Percentiles rank a stretch among this genome's conserved stretches.
Conservation (phyloP, 2,888 invertebrate species). For the Fragum fragum region DNA sequence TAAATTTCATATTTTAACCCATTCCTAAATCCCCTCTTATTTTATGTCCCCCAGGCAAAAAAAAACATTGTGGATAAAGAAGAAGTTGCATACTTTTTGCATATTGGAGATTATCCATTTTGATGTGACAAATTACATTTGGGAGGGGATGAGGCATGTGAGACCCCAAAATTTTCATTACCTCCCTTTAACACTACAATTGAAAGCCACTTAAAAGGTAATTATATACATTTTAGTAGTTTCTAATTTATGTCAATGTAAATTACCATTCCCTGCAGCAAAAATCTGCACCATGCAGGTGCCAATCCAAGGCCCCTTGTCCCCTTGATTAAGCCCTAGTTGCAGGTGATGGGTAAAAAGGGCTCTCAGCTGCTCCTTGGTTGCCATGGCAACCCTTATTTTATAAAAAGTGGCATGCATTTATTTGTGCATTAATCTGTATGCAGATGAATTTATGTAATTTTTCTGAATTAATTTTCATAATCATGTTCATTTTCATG, state of each 20-base stretch:
- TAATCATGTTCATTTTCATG: background rate
- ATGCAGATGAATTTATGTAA: background rate
- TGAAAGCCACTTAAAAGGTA: conserved; percentile 27
- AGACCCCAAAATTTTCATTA: no score
- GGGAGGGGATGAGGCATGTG: no score
- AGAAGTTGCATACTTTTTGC: no score
- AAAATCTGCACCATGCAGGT: conserved; percentile 27
- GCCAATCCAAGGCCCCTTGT: background rate
- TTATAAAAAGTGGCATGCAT: background rate
- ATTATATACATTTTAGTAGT: conserved; percentile 27
- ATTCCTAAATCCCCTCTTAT: no score
- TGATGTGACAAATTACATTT: no score
- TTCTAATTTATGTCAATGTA: conserved; percentile 21
- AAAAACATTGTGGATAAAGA: no score
- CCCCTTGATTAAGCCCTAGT: background rate
- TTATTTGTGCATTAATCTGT: conserved; percentile 6
- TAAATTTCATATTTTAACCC: no score
- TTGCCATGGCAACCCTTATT: conserved; percentile 1
- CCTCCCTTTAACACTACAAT: background rate
- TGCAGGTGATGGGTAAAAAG: conserved; percentile 26
- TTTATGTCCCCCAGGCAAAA: no score
- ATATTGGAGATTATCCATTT: no score
- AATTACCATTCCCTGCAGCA: background rate
- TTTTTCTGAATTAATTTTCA: background rate
- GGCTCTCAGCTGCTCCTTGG: conserved; percentile 20